Conservation (phyloP, 1,140 invertebrate genomes). For the Pissodes strobi region DNA sequence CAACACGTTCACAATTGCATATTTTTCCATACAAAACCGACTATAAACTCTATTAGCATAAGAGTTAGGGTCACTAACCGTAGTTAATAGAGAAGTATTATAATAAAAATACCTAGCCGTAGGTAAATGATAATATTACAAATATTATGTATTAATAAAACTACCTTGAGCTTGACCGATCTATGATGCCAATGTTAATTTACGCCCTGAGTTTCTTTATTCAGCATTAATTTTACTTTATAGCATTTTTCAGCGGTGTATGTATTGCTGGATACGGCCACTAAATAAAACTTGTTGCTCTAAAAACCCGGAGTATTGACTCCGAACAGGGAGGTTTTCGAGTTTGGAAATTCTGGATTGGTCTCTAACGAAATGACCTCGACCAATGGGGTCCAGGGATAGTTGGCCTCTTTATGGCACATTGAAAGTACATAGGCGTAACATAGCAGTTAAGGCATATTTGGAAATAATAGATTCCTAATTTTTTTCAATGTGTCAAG, state of each 20-base stretch:
- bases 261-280: background rate
- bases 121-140: no score
- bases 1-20: no score
- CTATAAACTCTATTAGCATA: background rate
- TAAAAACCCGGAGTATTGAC: constrained; percentile 41
- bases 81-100: no score
- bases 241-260: background rate
- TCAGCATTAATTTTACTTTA: background rate
- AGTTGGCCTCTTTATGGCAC: constrained; percentile 42
- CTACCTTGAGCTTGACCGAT: background rate
- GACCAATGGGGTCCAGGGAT: constrained; percentile 41
- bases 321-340: constrained; percentile 26
- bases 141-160: constrained; percentile 7
- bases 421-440: background rate
- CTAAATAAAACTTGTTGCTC: constrained; percentile 49
- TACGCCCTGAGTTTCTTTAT: background rate
- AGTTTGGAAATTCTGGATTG: constrained; percentile 44
- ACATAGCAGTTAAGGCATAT: no score
- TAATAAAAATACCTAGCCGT: no score
- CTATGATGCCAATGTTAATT: background rate
- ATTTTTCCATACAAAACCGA: background rate
- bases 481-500: no score
- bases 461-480: no score
- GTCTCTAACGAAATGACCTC: constrained; percentile 38
- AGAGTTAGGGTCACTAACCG: background rate